Percentiles rank a stretch among this genome's conserved stretches.
phyloP scores from a whole-genome alignment of 2,797 vertebrate genomes.

The Tapirus indicus region DNA sequence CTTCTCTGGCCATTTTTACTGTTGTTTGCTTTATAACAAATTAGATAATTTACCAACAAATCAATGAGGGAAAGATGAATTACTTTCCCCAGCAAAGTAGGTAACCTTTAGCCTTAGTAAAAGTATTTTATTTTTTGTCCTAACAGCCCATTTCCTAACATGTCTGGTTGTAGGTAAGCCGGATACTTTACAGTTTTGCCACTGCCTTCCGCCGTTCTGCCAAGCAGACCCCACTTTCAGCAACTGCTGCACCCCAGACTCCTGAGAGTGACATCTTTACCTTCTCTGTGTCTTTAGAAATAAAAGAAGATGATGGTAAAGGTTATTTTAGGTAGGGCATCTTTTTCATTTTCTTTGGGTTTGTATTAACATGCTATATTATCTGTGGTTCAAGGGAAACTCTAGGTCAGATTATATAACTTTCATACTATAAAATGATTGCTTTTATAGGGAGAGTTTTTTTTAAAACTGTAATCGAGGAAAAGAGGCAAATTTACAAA shows the following conservation, averaged over 20 bases:
- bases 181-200: slow-evolving; percentile 99
- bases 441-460: not conserved
- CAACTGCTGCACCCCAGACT: slow-evolving; percentile 93
- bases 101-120: not conserved
- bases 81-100: not conserved
- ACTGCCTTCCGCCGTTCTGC: slow-evolving; percentile 98
- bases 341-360: slow-evolving; percentile 51
- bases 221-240: slow-evolving; percentile 93
- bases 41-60: slow-evolving; percentile 54
- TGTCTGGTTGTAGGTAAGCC: slow-evolving; percentile 92
- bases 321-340: slow-evolving; percentile 96
- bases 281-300: slow-evolving; percentile 98
- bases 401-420: slow-evolving; percentile 35
- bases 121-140: slow-evolving; percentile 49
- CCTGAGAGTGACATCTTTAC: slow-evolving; percentile 99
- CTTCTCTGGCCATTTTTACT: slow-evolving; percentile 23
- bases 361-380: slow-evolving; percentile 34
- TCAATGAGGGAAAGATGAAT: not conserved
- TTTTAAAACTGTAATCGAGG: not conserved
- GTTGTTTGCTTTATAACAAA: slow-evolving; percentile 35
- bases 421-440: slow-evolving; percentile 43
- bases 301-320: slow-evolving; percentile 99
- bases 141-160: slow-evolving; percentile 70
- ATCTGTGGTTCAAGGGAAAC: slow-evolving; percentile 7
- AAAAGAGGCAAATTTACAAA: slow-evolving; percentile 18